Evolutionary conservation across 2,888 invertebrate species (phyloP).

Genomic region (Allygus modestus): DNA sequence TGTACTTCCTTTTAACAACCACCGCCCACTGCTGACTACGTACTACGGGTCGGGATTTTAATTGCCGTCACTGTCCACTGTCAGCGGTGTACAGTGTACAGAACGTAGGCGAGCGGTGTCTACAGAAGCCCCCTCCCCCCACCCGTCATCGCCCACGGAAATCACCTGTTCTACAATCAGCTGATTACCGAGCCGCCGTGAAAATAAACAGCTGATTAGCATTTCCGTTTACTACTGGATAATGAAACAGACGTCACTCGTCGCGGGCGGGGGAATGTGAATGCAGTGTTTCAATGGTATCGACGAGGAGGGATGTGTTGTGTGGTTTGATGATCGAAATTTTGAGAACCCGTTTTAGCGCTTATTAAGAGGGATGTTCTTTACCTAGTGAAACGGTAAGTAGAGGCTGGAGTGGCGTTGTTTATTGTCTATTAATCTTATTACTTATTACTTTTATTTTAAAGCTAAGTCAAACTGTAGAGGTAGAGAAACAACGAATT

Average conservation of each 20-base stretch:
- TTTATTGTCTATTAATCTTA: no score
- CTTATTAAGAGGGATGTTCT: no score
- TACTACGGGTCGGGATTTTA: conserved; percentile 1
- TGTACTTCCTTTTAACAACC: neutral
- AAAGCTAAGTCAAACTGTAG: no score
- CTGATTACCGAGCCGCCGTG: conserved; percentile 9
- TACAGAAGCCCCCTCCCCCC: neutral
- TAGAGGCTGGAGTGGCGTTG: no score
- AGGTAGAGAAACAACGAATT: no score
- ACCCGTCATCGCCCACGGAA: neutral
- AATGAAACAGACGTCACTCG: neutral
- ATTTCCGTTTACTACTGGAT: conserved; percentile 36
- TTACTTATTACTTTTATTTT: no score
- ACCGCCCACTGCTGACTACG: neutral
- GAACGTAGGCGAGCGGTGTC: neutral
- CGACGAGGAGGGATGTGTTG: no score
- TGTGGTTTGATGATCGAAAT: no score
- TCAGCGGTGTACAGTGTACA: neutral
- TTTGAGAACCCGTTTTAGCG: no score
- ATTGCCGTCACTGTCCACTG: neutral
- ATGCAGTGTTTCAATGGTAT: no score
- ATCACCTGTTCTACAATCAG: conserved; percentile 26
- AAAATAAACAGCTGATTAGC: conserved; percentile 41
- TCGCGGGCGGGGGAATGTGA: neutral
- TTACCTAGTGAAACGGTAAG: no score